These are phyloP conservation scores for Falco biarmicus DNA, from an alignment of 2,797 vertebrate genomes.

Conservation along the genomic window DNA sequence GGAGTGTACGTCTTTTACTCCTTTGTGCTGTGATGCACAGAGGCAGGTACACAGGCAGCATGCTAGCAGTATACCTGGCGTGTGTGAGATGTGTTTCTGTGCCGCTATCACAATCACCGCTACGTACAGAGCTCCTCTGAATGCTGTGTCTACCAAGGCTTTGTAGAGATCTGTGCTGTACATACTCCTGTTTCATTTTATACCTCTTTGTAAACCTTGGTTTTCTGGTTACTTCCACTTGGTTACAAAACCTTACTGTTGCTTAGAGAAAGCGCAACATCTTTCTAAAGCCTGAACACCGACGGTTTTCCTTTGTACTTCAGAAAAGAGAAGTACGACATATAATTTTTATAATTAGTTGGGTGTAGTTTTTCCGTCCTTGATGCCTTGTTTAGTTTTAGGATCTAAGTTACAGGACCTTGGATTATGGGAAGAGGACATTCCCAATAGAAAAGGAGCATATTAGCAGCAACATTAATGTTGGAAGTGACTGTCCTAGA, in stretches of 20 bases:
- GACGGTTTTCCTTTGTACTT: not conserved
- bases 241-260: not conserved
- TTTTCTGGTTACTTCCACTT: not conserved
- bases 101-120: not conserved
- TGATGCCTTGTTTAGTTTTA: slow-evolving; percentile 16
- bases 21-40: not conserved
- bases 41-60: not conserved
- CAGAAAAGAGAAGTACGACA: not conserved
- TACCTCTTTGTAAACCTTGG: not conserved
- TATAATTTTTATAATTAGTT: slow-evolving; percentile 13
- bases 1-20: not conserved
- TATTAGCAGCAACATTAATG: slow-evolving; percentile 40
- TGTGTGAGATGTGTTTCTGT: not conserved
- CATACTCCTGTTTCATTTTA: not conserved
- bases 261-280: not conserved
- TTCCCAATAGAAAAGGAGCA: slow-evolving; percentile 9
- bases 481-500: slow-evolving; percentile 38
- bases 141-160: not conserved
- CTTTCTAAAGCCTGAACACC: not conserved
- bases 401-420: slow-evolving; percentile 31
- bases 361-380: not conserved
- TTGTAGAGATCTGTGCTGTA: not conserved
- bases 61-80: not conserved
- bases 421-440: slow-evolving; percentile 33
- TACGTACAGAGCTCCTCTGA: not conserved